These are phyloP conservation scores for Zoanthus sansibaricus DNA, from an alignment of 92 coral and sea anemone genomes.

Conservation along the genomic window DNA sequence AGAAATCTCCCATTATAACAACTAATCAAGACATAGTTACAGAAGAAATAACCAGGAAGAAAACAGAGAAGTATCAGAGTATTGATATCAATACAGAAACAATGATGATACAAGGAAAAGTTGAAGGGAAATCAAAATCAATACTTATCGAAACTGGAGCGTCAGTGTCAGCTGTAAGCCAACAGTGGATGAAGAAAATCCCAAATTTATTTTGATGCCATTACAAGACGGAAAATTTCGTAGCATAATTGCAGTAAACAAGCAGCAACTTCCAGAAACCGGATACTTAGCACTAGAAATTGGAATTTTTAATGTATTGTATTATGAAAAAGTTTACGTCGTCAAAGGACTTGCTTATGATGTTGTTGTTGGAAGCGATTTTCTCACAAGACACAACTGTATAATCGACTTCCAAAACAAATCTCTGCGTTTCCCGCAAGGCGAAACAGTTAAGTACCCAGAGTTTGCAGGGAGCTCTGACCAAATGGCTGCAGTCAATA, in stretches of 20 bases:
- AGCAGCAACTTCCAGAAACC: neutral
- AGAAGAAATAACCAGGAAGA: too few species aligned
- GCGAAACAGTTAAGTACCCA: too few species aligned
- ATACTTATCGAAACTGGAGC: slow-evolving; percentile 17
- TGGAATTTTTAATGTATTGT: slow-evolving; percentile 1
- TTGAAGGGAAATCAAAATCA: slow-evolving; percentile 1
- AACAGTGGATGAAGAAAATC: slow-evolving; percentile 12
- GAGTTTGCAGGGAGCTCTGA: neutral
- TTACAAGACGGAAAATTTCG: slow-evolving; percentile 17
- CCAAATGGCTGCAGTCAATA: slow-evolving; percentile 3
- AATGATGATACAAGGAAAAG: slow-evolving; percentile 8
- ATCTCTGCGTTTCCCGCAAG: too few species aligned
- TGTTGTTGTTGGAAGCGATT: slow-evolving; percentile 17
- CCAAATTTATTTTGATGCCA: neutral
- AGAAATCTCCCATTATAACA: too few species aligned
- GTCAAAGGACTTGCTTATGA: slow-evolving; percentile 1
- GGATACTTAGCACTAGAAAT: neutral
- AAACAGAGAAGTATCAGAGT: too few species aligned
- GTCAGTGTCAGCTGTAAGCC: slow-evolving; percentile 5
- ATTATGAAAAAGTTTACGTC: slow-evolving; percentile 12
- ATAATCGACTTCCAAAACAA: too few species aligned
- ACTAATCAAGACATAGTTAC: too few species aligned
- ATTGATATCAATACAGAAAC: neutral
- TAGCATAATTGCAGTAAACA: slow-evolving; percentile 12
- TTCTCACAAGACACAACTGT: slow-evolving; percentile 19